Base-by-base conservation (phyloP, 2,888 invertebrate genomes). In the Invenusta paracnida region DNA sequence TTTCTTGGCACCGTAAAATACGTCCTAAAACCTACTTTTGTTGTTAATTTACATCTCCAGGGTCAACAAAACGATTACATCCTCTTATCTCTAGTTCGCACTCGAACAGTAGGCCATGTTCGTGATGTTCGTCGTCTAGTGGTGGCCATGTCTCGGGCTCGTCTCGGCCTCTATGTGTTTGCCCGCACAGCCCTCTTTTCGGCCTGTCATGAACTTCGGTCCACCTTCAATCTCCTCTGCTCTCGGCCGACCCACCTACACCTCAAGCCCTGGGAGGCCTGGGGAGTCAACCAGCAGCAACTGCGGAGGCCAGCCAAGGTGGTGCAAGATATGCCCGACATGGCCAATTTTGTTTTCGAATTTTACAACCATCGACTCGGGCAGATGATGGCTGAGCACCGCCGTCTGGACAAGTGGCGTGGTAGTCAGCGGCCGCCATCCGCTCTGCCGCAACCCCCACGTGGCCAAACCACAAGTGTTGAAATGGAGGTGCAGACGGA, bases 21-120 rank as follows among this genome's bases (percentile, higher is more conserved):
- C 17, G 11, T 83, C 13, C 25, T 66, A 13, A 66, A n/a, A 66
- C 66, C 29, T 13, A n/a, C n/a, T n/a, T n/a, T n/a, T 83, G 17
- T 25, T n/a, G n/a, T n/a, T n/a, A n/a, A n/a, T n/a, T n/a, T n/a
- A n/a, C 48, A 48, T 17, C 48, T 23, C 11, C 99, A 99, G 91
- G 99, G 99, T 86, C 99, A 99, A 90, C 99, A 99, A 92, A 99
- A 99, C 92, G 99, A 99, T 92, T 97, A 96, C 90, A 97, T 99
- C 87, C 93, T 99, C 23, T 93, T 99, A 83, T 99, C 98, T 0
- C 92, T 99, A 82, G 99, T 99, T 28, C 94, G 98, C 87, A 98
- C 98, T 0, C 95, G 95, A 90, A 96, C 96, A 0, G 98, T 99
- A n/a, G 99, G 99, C 66, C 99, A 99, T 93, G 93, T 99, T 87